phyloP scores from a whole-genome alignment of 2,113 vertebrate genomes.

The Notothenia rossii region DNA sequence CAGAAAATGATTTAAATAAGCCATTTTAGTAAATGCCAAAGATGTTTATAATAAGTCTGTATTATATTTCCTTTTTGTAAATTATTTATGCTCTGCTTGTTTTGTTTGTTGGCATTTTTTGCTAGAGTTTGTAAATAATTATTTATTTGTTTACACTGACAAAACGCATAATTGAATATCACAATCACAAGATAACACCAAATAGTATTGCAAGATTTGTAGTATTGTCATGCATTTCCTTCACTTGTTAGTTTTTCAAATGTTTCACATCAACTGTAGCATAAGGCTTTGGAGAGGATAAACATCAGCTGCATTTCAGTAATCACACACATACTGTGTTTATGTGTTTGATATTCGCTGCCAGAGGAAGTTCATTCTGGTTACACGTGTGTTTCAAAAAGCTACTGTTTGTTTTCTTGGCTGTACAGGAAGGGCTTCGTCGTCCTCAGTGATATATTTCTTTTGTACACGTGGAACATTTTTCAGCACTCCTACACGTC shows the following conservation, averaged over 20 bases:
- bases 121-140: constrained; percentile 95
- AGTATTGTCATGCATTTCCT: constrained; percentile 61
- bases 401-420: constrained; percentile 48
- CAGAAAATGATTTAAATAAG: constrained; percentile 54
- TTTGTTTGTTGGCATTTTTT: constrained; percentile 82
- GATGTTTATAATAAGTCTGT: constrained; percentile 97
- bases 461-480: constrained; percentile 22
- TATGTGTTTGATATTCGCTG: constrained; percentile 29
- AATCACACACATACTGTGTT: constrained; percentile 26
- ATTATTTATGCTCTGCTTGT: constrained; percentile 91
- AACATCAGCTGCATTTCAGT: constrained; percentile 49
- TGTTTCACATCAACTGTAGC: constrained; percentile 36
- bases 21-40: constrained; percentile 72
- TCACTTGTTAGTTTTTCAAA: constrained; percentile 51
- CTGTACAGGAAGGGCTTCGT: constrained; percentile 35
- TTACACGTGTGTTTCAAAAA: constrained; percentile 28
- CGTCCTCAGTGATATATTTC: constrained; percentile 43
- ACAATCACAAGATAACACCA: constrained; percentile 86
- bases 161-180: constrained; percentile 84
- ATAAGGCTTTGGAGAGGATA: background rate
- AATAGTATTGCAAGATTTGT: constrained; percentile 73
- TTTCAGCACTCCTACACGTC: background rate
- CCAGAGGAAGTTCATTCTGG: constrained; percentile 35
- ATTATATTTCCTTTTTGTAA: constrained; percentile 94
- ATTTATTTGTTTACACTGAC: constrained; percentile 98